phyloP scores from a whole-genome alignment of 2,797 vertebrate species.

The Philypnodon macrostomus region DNA sequence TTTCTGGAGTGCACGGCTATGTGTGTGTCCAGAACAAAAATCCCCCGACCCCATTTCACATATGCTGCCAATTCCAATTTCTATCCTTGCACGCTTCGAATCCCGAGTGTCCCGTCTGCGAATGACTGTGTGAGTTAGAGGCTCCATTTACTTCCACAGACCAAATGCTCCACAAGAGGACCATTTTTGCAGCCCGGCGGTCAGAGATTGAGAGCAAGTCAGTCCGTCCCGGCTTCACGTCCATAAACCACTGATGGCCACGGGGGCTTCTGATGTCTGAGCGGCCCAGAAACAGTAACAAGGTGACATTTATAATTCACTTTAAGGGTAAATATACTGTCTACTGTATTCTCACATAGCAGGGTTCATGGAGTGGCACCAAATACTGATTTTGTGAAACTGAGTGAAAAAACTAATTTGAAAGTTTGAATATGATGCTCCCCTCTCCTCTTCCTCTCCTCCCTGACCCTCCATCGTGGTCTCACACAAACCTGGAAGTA shows the following conservation, averaged over 20 bases:
- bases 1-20: conserved; percentile 10
- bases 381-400: no score
- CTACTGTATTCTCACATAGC: conserved; percentile 32
- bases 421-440: no score
- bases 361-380: conserved; percentile 16
- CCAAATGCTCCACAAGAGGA: conserved; percentile 77
- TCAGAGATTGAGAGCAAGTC: conserved; percentile 63
- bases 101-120: conserved; percentile 79
- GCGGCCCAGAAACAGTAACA: conserved; percentile 35
- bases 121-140: conserved; percentile 83
- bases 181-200: conserved; percentile 64
- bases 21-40: conserved; percentile 59
- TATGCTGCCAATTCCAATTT: conserved; percentile 78
- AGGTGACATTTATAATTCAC: conserved; percentile 56
- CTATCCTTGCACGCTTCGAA: conserved; percentile 72
- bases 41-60: conserved; percentile 74
- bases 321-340: conserved; percentile 32
- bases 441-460: no score
- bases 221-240: conserved; percentile 49
- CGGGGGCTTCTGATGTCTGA: conserved; percentile 39
- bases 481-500: no score
- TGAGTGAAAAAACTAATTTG: no score
- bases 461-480: no score
- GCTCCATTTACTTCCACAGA: conserved; percentile 81
- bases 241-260: conserved; percentile 62